A percentile compares a stretch with the other conserved stretches of the same genome.
Conservation (phyloP, 2,797 vertebrate species). For the Falco naumanni region DNA sequence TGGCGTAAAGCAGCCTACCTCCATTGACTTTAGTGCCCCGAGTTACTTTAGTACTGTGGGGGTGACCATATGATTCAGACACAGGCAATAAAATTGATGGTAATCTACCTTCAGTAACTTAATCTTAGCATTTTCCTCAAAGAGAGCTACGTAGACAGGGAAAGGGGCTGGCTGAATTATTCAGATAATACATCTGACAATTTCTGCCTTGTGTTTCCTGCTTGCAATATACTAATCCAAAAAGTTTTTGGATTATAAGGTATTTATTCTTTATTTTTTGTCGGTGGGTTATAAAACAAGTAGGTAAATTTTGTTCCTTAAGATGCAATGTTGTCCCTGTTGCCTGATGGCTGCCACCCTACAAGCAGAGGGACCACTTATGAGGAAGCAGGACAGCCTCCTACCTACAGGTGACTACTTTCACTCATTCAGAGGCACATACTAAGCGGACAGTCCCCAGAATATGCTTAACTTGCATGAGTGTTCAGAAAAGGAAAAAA, state of each 20-base stretch:
- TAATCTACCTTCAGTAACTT: slow-evolving; percentile 18
- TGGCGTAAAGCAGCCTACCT: slow-evolving; percentile 1
- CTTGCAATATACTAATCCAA: background rate
- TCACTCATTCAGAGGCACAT: background rate
- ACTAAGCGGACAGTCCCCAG: background rate
- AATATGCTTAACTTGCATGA: background rate
- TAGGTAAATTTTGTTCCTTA: background rate
- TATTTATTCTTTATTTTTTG: background rate
- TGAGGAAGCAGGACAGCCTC: background rate
- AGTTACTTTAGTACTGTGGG: background rate
- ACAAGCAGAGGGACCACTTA: background rate
- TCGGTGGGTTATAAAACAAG: background rate
- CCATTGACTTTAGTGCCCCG: background rate
- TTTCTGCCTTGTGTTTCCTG: background rate
- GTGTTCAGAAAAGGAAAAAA: background rate
- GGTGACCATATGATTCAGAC: slow-evolving; percentile 14
- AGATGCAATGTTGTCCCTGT: background rate
- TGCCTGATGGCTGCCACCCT: background rate
- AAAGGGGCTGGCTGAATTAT: background rate
- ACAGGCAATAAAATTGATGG: background rate
- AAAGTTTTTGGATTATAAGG: background rate
- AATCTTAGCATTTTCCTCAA: background rate
- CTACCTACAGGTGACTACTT: background rate
- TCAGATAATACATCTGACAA: background rate
- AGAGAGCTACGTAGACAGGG: background rate